Percentiles rank a stretch among this genome's conserved stretches.
phyloP scores from a whole-genome alignment of 2,888 invertebrate species.

The Thysanoteuthis rhombus region DNA sequence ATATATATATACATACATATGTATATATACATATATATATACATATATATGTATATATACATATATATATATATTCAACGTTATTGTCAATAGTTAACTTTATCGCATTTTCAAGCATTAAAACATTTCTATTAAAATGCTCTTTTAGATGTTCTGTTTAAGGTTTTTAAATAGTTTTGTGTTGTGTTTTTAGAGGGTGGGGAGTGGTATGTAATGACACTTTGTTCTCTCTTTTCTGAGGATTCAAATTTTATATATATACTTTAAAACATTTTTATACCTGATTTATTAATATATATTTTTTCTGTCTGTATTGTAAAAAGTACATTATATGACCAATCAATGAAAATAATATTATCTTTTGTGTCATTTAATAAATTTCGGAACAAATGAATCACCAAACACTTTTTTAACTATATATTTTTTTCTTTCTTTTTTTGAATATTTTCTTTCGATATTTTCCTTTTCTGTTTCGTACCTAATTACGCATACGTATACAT shows the following conservation, averaged over 20 bases:
- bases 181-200: neutral
- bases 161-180: neutral
- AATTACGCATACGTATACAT: neutral
- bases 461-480: neutral
- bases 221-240: neutral
- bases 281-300: neutral
- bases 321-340: neutral
- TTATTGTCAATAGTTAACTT: neutral
- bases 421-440: neutral
- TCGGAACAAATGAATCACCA: neutral
- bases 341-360: neutral
- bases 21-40: neutral
- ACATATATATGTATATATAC: neutral
- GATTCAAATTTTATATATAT: neutral
- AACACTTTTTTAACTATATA: neutral
- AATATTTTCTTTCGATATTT: neutral
- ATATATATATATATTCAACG: neutral
- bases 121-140: neutral
- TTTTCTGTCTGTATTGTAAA: constrained; percentile 12
- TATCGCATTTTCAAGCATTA: no score
- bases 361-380: neutral
- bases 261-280: neutral
- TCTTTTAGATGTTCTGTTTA: neutral
- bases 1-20: neutral
- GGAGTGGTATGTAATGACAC: neutral